Evolutionary conservation across 2,113 vertebrate species (phyloP), one percentile per base, ranked within the genome.

Genomic region (Neogale vison): DNA sequence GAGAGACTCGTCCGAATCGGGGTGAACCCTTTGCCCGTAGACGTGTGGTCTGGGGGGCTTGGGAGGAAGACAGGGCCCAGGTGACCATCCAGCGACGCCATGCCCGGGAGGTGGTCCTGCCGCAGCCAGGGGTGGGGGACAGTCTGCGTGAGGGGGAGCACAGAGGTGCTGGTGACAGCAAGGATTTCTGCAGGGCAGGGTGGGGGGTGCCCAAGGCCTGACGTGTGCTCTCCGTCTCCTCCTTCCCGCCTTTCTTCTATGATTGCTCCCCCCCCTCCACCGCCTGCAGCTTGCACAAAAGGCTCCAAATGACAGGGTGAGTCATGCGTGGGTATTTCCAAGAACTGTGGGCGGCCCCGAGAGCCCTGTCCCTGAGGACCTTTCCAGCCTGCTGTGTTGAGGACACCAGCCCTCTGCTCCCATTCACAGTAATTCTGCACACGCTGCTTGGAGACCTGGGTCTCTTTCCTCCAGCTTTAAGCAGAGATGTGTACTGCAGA

Each of bases 401-500:
- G 88, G 95, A 95, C 45, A 15, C 6, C 7, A 36, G 61, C 0
- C 63, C n/a, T 0, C 36, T 0, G 1, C 39, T 7, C 50, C 59
- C 24, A 0, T 18, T 15, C 50, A 39, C 20, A 20, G 1, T 39
- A 21, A 34, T 8, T 45, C 71, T 72, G 88, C 45, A 12, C 21
- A 1, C 1, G 39, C 36, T 12, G 4, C 65, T 47, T 13, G 26
- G 21, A 55, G 52, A 47, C 6, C 6, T 50, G 1, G 39, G 17
- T 34, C 9, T 29, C n/a, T 72, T 31, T 23, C 26, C 24, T 47
- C 89, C 7, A 10, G 26, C 50, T 93, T 88, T 55, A 72, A 77
- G 34, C 65, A 83, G 88, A 91, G 50, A 8, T 81, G 50, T 45
- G 93, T 94, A 89, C 91, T 74, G 67, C 94, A 95, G 93, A n/a